Evolutionary conservation across 2,888 invertebrate species (phyloP), one percentile per base, ranked within the genome.

Genomic region (Vanessa cardui): DNA sequence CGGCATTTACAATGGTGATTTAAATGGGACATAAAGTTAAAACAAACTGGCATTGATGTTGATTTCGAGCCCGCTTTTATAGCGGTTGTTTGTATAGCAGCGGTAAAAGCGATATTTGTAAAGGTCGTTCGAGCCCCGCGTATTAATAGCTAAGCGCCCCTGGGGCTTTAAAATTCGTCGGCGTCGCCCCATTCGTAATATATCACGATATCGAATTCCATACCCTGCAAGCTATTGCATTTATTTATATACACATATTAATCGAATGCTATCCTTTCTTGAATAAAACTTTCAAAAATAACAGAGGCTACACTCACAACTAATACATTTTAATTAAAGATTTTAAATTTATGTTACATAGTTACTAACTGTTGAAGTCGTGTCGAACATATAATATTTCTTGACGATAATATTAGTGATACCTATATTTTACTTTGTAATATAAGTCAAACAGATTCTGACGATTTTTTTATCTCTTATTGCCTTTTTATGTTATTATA

Each of bases 201-300:
- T 83, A 89, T 88, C 87, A 88, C 83, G 87, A 87, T 89, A 89
- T 87, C 83, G 84, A 76, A 84, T 87, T 85, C 85, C 84, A 78
- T 78, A 77, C 80, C 77, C 47, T 67, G 61, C 58, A 58, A 66
- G 64, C 54, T 50, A 58, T 66, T 62, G 68, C 33, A 66, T 67
- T 69, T 66, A 26, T 59, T 45, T 67, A 59, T 66, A 58, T 52
- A 64, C 18, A 45, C 31, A 12, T 31, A 39, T 39, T 39, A 39
- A 39, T 39, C 18, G n/a, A 18, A 18, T n/a, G n/a, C 1, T 12
- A 7, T 9, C 9, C 18, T 56, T 56, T 12, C n/a, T 18, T 56
- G 6, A 54, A 31, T 8, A n/a, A 31, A 39, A 39, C 12, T 39
- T 39, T 9, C 12, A 12, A 39, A 12, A 39, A 12, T 12, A 12